phyloP scores from a whole-genome alignment of 2,113 vertebrate species.

The Phaethon lepturus region DNA sequence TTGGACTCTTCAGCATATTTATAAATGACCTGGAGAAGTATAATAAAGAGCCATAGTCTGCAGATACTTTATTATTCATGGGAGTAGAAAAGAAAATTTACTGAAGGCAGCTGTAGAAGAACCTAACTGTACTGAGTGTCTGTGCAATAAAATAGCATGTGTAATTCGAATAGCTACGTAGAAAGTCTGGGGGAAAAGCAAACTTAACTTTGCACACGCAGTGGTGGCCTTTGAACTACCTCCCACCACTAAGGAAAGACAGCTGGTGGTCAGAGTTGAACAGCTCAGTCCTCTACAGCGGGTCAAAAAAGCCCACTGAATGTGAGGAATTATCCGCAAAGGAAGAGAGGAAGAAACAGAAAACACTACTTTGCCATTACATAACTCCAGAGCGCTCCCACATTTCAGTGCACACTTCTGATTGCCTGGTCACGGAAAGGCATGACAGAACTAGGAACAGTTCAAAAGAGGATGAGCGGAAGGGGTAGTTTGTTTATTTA shows the following conservation, averaged over 20 bases:
- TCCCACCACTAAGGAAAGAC: not conserved
- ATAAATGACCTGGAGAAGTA: not conserved
- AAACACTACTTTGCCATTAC: not conserved
- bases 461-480: not conserved
- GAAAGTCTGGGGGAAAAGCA: not conserved
- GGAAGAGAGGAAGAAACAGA: not conserved
- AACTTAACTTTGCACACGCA: fast-evolving
- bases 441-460: not conserved
- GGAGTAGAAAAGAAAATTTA: not conserved
- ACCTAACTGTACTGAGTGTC: not conserved
- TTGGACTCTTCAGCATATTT: not conserved
- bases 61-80: not conserved
- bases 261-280: not conserved
- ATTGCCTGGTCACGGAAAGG: too few species aligned
- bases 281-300: not conserved
- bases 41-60: not conserved
- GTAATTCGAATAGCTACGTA: not conserved
- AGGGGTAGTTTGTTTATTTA: too few species aligned
- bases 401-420: not conserved
- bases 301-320: not conserved
- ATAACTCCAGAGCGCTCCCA: not conserved
- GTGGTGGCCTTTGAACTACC: not conserved
- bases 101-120: not conserved
- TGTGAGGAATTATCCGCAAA: not conserved
- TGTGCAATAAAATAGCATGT: not conserved